These are phyloP conservation scores for Nannoperca australis DNA, from an alignment of 2,797 vertebrate species.

Conservation along the genomic window DNA sequence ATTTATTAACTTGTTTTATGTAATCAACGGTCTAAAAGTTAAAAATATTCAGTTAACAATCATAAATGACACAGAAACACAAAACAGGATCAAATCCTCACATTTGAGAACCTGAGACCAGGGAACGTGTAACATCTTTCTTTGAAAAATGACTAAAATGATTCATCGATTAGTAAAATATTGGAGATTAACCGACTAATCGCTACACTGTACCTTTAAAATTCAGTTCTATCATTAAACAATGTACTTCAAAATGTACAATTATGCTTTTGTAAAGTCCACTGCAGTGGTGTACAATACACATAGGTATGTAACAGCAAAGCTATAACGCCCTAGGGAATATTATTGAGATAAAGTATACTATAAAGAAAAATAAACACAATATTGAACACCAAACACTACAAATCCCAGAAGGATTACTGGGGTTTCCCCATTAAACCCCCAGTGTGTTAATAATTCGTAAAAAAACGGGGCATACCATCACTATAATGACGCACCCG, in stretches of 20 bases:
- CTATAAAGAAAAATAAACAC: not conserved
- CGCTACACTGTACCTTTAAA: not conserved
- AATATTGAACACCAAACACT: not conserved
- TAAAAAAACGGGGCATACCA: not conserved
- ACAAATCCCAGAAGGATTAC: slow-evolving; percentile 1
- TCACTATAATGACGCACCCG: not conserved
- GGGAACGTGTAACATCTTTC: not conserved
- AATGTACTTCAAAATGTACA: not conserved
- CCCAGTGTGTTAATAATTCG: not conserved
- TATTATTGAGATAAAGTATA: not conserved
- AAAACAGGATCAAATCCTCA: not conserved
- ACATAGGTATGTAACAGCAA: not conserved
- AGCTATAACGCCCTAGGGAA: too few relatives aligned
- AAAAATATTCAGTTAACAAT: not conserved
- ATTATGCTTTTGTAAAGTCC: not conserved
- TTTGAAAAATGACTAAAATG: accelerated
- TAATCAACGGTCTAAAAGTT: not conserved
- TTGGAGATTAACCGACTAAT: not conserved
- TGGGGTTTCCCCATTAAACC: not conserved
- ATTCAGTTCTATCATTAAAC: not conserved
- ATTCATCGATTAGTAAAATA: not conserved
- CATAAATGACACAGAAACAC: not conserved
- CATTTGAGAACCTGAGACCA: not conserved
- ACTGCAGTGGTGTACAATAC: not conserved
- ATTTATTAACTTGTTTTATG: not conserved